phyloP scores from a whole-genome alignment of 2,797 vertebrate species.

The Furcifer pardalis region DNA sequence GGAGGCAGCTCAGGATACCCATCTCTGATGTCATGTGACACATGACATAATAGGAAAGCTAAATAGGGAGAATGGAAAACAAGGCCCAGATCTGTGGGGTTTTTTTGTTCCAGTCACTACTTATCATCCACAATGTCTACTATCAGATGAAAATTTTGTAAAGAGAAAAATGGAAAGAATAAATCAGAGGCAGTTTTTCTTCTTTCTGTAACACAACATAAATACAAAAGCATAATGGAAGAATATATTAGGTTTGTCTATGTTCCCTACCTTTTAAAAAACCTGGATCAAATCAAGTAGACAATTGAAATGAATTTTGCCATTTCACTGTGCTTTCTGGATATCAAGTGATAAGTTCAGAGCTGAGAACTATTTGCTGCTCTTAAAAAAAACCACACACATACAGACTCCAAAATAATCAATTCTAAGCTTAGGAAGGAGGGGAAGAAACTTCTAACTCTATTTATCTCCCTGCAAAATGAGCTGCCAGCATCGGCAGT shows the following conservation, averaged over 20 bases:
- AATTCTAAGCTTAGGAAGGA: slow-evolving; percentile 15
- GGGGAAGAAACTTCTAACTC: not conserved
- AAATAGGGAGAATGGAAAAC: not conserved
- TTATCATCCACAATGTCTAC: not conserved
- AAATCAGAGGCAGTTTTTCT: slow-evolving; percentile 32
- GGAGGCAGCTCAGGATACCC: no score
- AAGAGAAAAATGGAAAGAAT: slow-evolving; percentile 44
- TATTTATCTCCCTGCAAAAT: slow-evolving; percentile 15
- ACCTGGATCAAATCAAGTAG: slow-evolving; percentile 69
- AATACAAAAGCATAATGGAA: slow-evolving; percentile 67
- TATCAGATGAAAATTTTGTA: slow-evolving; percentile 7
- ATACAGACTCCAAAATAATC: slow-evolving; percentile 54
- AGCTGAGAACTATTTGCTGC: slow-evolving; percentile 46
- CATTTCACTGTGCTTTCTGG: slow-evolving; percentile 60
- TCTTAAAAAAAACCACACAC: slow-evolving; percentile 26
- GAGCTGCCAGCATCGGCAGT: not conserved
- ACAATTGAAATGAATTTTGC: slow-evolving; percentile 68
- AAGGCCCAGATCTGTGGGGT: not conserved
- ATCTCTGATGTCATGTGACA: no score
- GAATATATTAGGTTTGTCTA: slow-evolving; percentile 57
- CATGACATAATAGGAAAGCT: not conserved
- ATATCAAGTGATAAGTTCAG: slow-evolving; percentile 63
- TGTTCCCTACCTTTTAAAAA: slow-evolving; percentile 46
- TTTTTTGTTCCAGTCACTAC: not conserved
- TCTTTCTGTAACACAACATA: slow-evolving; percentile 63